These are phyloP conservation scores for Drosophila kikkawai DNA, from an alignment of 1,140 invertebrate genomes.

Conservation along the genomic window DNA sequence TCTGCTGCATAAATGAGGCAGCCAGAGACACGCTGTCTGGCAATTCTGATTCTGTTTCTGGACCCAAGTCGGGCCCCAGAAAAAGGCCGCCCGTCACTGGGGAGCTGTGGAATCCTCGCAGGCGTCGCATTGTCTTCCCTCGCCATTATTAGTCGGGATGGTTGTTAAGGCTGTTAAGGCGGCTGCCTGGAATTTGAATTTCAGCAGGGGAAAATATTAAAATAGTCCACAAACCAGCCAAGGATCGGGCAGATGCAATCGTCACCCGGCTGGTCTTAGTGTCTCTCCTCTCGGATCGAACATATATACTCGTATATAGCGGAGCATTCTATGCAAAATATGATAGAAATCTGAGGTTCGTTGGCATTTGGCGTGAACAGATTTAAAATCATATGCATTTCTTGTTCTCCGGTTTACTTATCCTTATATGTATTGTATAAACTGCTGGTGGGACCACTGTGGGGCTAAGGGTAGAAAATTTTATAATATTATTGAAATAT, in stretches of 20 bases:
- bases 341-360: constrained; percentile 71
- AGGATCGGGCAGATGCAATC: constrained; percentile 30
- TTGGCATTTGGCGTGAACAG: constrained; percentile 69
- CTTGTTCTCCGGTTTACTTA: constrained; percentile 10
- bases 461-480: neutral
- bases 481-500: no score
- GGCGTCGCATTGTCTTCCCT: constrained; percentile 74
- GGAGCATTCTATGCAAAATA: constrained; percentile 79
- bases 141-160: constrained; percentile 74
- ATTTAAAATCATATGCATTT: constrained; percentile 73
- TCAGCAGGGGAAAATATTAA: constrained; percentile 66
- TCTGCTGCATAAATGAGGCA: constrained; percentile 77
- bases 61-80: constrained; percentile 20
- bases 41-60: constrained; percentile 35
- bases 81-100: constrained; percentile 50
- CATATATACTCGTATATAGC: constrained; percentile 5
- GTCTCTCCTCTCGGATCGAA: constrained; percentile 1
- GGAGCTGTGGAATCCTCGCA: constrained; percentile 51
- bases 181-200: constrained; percentile 68
- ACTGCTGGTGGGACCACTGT: constrained; percentile 8
- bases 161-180: constrained; percentile 69
- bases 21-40: constrained; percentile 80
- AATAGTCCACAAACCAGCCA: constrained; percentile 57
- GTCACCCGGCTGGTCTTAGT: neutral
- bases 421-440: constrained; percentile 20